Base-by-base conservation (phyloP, 2,113 vertebrate genomes). In the Otis tarda region DNA sequence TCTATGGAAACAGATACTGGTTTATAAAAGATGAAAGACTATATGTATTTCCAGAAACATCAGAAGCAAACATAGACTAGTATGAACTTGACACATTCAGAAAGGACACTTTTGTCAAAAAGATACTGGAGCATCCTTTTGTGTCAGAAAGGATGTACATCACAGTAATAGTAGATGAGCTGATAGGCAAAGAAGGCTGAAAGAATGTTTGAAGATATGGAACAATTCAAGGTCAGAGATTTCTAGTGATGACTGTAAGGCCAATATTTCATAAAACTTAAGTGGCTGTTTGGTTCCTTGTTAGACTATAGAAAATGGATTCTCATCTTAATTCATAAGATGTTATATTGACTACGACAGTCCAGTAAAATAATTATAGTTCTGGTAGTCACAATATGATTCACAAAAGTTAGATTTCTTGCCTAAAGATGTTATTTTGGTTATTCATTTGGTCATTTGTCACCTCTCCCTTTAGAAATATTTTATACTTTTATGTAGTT, bases 1-100 rank as follows among this genome's bases (percentile, higher is more conserved):
- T 92, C 85, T 84, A 85, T 89, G 41, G 83, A 89, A 93, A 76
- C 63, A 43, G 12, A 80, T 70, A 35, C 35, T 50, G 16, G 28
- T 74, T 87, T 63, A 37, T 53, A 73, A 73, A 41, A 57, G 14
- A 41, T 57, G 39, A 21, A 59, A 67, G 17, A 50, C 4, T 37
- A 16, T 37, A 16, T 4, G 2, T 55, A 31, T 93, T 89, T 95
- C 77, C 35, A 82, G 67, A 88, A 95, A 60, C 10, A 93, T 14
- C 14, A 74, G 37, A 82, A 91, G 52, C 5, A 30, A 79, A 53
- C 7, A 39, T 22, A 39, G 43, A 81, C 35, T n/a, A 91, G 12
- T 20, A 15, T 50, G 45, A 87, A 92, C 13, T 67, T 90, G 61
- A 52, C 45, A 67, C 21, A 88, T 83, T 59, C 27, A 73, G 73